Base-by-base conservation (phyloP, 1,140 invertebrate genomes). In the Conus betulinus region DNA sequence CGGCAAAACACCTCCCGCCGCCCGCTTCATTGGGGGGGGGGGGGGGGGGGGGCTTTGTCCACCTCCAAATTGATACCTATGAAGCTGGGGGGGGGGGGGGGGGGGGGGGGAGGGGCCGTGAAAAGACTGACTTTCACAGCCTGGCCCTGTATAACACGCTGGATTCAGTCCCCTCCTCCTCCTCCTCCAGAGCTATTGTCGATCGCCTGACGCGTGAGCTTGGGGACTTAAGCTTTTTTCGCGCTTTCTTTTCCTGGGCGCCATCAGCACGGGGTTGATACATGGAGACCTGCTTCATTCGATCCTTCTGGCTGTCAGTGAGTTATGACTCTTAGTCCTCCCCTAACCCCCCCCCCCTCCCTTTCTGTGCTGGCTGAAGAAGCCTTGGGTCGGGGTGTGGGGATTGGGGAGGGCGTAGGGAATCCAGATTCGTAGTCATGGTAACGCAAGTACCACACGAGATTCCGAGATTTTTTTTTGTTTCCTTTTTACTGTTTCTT, bases 71-170 rank as follows among this genome's bases (percentile, higher is more conserved):
- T 85, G 84, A 85, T 85, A 85, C 84, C 63, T 85, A 85, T 51
- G 71, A 85, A 60, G 63, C 84, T 7, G 23, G 60, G 1, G 11
- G 4, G 52, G 71, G 27, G 3, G 39, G 71, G 52, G 11, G 4
- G 52, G 71, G 23, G 60, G 1, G 11, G 4, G 52, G 71, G 27
- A 7, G 39, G 71, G 52, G 11, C 39, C 84, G 63, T 71, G 84
- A 85, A 67, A 74, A 85, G 84, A 71, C 84, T 71, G 84, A 85
- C 84, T 85, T 84, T 74, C 84, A 67, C 84, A 85, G 84, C 84
- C 84, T 10, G 27, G 63, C 25, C 11, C 23, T 67, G 51, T 23
- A 71, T 52, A 85, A 85, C 63, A 53, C 39, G 74, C 84, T 51
- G 3, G 84, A 85, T 67, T 71, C 84, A 67, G 25, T 39, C 74